These are phyloP conservation scores for Dendrocincla fuliginosa DNA, from an alignment of 2,797 vertebrate genomes.

Conservation along the genomic window DNA sequence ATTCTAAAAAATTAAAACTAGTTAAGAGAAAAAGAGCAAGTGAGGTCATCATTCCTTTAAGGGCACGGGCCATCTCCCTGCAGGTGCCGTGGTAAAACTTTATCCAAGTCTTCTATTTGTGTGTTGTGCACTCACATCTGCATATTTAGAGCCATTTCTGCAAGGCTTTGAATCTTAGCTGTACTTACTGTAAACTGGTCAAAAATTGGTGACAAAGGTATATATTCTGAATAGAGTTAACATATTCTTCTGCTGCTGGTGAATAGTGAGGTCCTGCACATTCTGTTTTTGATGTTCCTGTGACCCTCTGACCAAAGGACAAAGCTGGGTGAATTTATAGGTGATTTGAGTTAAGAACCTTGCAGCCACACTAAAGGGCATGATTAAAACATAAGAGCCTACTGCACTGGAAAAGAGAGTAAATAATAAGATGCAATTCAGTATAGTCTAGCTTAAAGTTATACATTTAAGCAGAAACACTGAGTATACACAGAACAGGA, in stretches of 20 bases:
- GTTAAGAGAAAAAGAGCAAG: background rate
- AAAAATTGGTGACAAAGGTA: background rate
- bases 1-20: background rate
- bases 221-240: background rate
- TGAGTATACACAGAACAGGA: background rate
- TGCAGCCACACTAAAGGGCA: background rate
- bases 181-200: background rate
- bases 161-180: background rate
- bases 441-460: background rate
- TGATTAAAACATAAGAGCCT: background rate
- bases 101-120: background rate
- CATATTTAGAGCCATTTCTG: background rate
- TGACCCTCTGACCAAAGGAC: background rate
- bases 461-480: background rate
- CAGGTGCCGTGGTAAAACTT: background rate
- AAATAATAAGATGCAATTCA: background rate
- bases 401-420: background rate
- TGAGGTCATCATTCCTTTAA: background rate
- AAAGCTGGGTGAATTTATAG: background rate
- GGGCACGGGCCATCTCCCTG: background rate
- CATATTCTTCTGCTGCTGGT: background rate
- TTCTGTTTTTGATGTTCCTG: background rate
- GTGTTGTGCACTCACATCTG: background rate
- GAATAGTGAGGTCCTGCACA: background rate
- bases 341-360: background rate